Percentiles rank a stretch among this genome's conserved stretches.
Conservation (phyloP, 2,888 invertebrate genomes). For the Apamea anceps region DNA sequence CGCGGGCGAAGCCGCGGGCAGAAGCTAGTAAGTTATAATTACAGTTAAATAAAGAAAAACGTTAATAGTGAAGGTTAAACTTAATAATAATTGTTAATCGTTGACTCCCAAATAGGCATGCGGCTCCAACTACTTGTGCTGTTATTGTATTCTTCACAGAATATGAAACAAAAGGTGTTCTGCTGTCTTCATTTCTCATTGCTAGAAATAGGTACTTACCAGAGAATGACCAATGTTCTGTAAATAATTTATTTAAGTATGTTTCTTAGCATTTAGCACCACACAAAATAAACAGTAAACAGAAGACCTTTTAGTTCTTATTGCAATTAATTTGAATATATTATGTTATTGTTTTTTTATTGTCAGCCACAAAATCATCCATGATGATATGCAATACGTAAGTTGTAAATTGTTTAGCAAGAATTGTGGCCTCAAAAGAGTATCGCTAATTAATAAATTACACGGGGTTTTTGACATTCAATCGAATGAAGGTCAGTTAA, state of each 20-base stretch:
- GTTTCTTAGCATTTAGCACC: not conserved
- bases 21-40: slow-evolving; percentile 30
- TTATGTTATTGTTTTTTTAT: not conserved
- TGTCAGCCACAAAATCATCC: not conserved
- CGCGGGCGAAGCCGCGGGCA: too few species aligned
- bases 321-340: slow-evolving; percentile 1
- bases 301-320: not conserved
- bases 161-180: slow-evolving; percentile 5
- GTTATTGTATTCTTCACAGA: slow-evolving; percentile 6
- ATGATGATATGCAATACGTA: not conserved
- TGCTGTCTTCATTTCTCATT: slow-evolving; percentile 9
- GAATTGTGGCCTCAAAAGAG: slow-evolving; percentile 57
- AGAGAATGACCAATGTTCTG: not conserved
- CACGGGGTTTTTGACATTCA: slow-evolving; percentile 69
- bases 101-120: slow-evolving; percentile 21
- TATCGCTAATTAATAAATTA: slow-evolving; percentile 63
- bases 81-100: slow-evolving; percentile 4
- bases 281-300: not conserved
- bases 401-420: slow-evolving; percentile 37
- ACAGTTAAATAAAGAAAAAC: slow-evolving; percentile 16
- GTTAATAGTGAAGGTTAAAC: slow-evolving; percentile 19
- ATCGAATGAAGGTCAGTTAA: slow-evolving; percentile 78
- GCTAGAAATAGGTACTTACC: not conserved
- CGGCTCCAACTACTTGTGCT: slow-evolving; percentile 9
- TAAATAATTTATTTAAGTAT: not conserved